These are phyloP conservation scores for Rhinophrynus dorsalis DNA, from an alignment of 2,797 vertebrate genomes.

Conservation along the genomic window DNA sequence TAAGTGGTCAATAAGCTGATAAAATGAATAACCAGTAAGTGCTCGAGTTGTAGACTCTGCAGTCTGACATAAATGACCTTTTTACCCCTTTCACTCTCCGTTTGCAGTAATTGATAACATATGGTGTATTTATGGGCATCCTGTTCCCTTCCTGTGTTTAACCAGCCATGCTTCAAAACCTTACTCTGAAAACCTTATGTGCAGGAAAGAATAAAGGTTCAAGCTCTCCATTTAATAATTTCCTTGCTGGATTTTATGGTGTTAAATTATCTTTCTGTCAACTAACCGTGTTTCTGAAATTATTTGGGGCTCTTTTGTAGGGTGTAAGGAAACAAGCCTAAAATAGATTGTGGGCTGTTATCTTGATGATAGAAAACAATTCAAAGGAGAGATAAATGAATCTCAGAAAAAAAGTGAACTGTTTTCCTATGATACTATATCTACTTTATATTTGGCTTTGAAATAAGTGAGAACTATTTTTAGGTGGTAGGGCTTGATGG, in stretches of 20 bases:
- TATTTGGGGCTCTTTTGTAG: not conserved
- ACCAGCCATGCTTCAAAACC: constrained; percentile 19
- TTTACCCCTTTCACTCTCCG: constrained; percentile 20
- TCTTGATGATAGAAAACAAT: no score
- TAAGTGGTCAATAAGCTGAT: not conserved
- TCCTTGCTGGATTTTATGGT: not conserved
- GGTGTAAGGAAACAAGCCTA: no score
- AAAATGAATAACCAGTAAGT: not conserved
- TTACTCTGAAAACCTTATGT: constrained; percentile 6
- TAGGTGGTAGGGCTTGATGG: no score
- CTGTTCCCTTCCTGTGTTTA: constrained; percentile 34
- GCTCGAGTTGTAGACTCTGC: not conserved
- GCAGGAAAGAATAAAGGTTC: constrained; percentile 25
- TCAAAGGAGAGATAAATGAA: no score
- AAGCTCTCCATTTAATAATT: constrained; percentile 8
- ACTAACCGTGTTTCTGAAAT: not conserved
- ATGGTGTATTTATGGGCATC: constrained; percentile 34
- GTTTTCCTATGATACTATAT: no score
- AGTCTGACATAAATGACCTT: constrained; percentile 16
- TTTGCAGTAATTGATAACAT: constrained; percentile 36
- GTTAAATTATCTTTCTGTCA: constrained; percentile 13
- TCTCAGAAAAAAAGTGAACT: no score
- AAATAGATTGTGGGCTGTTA: no score
- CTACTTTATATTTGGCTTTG: no score
- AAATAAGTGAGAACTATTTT: no score